Base-by-base conservation (phyloP, 53 echinoderm and acorn worm genomes). In the Antedon mediterranea region DNA sequence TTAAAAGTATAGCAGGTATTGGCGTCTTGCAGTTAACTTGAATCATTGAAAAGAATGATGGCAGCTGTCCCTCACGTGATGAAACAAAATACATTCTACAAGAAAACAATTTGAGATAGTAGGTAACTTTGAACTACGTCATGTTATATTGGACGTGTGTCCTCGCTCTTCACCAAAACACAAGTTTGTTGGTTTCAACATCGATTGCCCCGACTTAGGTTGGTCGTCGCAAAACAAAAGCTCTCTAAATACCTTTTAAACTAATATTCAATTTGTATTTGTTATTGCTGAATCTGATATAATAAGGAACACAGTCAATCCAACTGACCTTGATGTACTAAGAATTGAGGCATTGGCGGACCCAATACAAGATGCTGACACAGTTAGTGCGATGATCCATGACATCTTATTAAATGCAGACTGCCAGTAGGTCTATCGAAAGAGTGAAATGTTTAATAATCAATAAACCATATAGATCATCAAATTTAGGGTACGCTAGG, bases 341-440 rank as follows among this genome's bases (percentile, higher is more conserved):
- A 94, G 85, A 4, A 84, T 30, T 14, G 83, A 75, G n/a, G 89
- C 95, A 81, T 91, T 94, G 15, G 79, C 30, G 0, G 89, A 86
- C 30, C 95, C 95, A 28, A 85, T 81, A 44, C 88, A 88, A 3
- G 95, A 94, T 28, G 91, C 32, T 26, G 89, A 81, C 33, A 94
- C 95, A 34, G 85, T 81, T 26, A 94, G 7, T 28, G 85, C 83
- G 78, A 91, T 85, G 15, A 83, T 77, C 82, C 89, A 79, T 81
- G 84, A 89, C 85, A 87, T 85, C 7, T 78, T 33, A 30, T 91
- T 89, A 26, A 94, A 43, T 6, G 89, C 91, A 30, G 85, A 81
- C 41, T 81, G 82, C 32, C 86, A 91, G 71, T 82, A 94, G 3
- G 91, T 83, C 95, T 92, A 26, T 57, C 23, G 26, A 57, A 8